Conservation (phyloP, 2,797 vertebrate species). For the Pristis pectinata region DNA sequence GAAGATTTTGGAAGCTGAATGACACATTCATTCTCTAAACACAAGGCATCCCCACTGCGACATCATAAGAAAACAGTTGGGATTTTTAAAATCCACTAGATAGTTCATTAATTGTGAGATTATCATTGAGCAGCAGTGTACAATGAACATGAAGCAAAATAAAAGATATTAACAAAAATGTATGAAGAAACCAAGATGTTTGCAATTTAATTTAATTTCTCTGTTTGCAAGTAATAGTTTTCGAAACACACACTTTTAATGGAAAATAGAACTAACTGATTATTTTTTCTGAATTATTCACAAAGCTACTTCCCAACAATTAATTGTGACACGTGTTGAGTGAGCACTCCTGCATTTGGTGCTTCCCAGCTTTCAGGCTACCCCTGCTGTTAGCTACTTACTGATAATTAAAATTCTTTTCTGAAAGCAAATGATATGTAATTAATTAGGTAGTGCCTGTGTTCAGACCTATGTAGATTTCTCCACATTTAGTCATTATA, state of each 20-base stretch:
- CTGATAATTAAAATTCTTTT: slow-evolving; percentile 32
- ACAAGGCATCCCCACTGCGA: not conserved
- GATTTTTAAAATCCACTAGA: not conserved
- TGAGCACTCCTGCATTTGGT: not conserved
- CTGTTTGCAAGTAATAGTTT: not conserved
- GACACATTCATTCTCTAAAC: too few species aligned
- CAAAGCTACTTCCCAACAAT: not conserved
- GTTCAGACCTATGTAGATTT: slow-evolving; percentile 12
- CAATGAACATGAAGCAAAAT: not conserved
- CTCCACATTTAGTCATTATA: slow-evolving; percentile 24
- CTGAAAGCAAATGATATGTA: slow-evolving; percentile 24
- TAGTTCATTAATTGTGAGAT: not conserved
- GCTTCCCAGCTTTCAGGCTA: not conserved
- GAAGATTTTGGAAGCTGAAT: not conserved
- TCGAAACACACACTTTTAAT: not conserved
- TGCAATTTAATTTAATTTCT: not conserved
- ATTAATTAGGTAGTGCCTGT: slow-evolving; percentile 1
- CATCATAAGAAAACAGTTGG: not conserved
- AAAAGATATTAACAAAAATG: not conserved
- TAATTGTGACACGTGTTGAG: slow-evolving; percentile 10
- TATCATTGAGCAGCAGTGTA: not conserved
- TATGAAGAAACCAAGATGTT: not conserved
- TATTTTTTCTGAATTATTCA: slow-evolving; percentile 6
- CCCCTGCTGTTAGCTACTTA: slow-evolving; percentile 27
- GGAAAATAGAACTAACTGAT: not conserved